These are phyloP conservation scores for Aphaenogaster rudis DNA, from an alignment of 1,140 invertebrate genomes.

Conservation along the genomic window DNA sequence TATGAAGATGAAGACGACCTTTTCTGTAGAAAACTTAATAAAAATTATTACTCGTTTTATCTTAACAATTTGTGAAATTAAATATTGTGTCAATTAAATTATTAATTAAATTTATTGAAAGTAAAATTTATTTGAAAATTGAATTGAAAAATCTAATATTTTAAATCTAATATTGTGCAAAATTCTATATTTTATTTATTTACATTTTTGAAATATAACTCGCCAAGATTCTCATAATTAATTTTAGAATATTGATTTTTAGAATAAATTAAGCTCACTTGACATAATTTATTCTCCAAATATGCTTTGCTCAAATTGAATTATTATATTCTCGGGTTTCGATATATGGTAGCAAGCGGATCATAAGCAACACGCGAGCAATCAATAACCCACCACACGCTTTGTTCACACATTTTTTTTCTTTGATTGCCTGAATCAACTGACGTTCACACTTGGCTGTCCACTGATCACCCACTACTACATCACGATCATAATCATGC, in stretches of 20 bases:
- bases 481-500: slow-evolving; percentile 66
- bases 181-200: not conserved
- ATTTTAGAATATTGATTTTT: not conserved
- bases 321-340: not conserved
- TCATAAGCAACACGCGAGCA: slow-evolving; percentile 40
- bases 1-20: not conserved
- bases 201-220: not conserved
- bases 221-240: not conserved
- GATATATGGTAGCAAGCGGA: not conserved
- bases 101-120: not conserved
- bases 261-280: not conserved
- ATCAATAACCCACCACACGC: slow-evolving; percentile 34
- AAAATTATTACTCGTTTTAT: not conserved
- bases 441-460: slow-evolving; percentile 57
- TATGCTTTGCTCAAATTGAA: not conserved
- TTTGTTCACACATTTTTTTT: slow-evolving; percentile 30
- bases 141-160: not conserved
- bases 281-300: not conserved
- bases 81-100: not conserved
- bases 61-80: not conserved
- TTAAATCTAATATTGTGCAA: too few relatives aligned
- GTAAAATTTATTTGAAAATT: not conserved
- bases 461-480: not conserved
- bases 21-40: not conserved
- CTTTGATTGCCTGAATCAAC: slow-evolving; percentile 44